Evolutionary conservation across 2,113 vertebrate species (phyloP).

Genomic region (Shinisaurus crocodilurus): DNA sequence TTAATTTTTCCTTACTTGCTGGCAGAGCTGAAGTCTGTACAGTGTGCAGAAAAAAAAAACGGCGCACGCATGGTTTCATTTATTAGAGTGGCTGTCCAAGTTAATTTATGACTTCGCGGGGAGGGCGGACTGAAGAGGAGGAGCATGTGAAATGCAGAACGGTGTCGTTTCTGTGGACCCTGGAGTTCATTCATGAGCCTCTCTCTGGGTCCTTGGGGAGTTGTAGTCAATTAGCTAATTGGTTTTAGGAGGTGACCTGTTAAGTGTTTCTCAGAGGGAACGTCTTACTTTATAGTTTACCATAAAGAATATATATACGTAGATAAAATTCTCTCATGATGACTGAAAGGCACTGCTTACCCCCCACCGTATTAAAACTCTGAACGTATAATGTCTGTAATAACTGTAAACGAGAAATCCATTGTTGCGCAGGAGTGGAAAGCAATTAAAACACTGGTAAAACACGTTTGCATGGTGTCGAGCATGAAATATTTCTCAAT

Average conservation of each 20-base stretch:
- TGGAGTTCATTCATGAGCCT: conserved; percentile 71
- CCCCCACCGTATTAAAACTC: conserved; percentile 54
- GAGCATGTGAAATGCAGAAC: conserved; percentile 46
- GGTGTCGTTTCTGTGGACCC: conserved; percentile 67
- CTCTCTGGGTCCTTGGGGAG: conserved; percentile 71
- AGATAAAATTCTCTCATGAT: conserved; percentile 46
- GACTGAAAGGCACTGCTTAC: conserved; percentile 56
- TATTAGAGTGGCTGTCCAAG: conserved; percentile 52
- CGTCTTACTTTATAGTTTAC: conserved; percentile 65
- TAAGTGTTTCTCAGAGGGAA: conserved; percentile 64
- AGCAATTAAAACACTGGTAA: conserved; percentile 62
- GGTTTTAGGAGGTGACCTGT: conserved; percentile 76
- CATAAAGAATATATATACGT: conserved; percentile 66
- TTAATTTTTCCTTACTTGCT: conserved; percentile 23
- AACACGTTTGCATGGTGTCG: conserved; percentile 40
- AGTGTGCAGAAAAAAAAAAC: conserved; percentile 33
- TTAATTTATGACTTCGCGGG: conserved; percentile 66
- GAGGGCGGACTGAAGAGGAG: conserved; percentile 31
- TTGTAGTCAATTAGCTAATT: conserved; percentile 83
- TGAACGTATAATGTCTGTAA: conserved; percentile 63
- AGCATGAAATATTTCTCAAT: conserved; percentile 68
- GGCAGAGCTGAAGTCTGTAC: not conserved
- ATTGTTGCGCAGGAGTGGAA: conserved; percentile 25
- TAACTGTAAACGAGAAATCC: conserved; percentile 57
- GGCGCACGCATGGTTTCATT: conserved; percentile 52